Conservation (phyloP, 2,888 invertebrate genomes). For the Clepsis dumicolana region DNA sequence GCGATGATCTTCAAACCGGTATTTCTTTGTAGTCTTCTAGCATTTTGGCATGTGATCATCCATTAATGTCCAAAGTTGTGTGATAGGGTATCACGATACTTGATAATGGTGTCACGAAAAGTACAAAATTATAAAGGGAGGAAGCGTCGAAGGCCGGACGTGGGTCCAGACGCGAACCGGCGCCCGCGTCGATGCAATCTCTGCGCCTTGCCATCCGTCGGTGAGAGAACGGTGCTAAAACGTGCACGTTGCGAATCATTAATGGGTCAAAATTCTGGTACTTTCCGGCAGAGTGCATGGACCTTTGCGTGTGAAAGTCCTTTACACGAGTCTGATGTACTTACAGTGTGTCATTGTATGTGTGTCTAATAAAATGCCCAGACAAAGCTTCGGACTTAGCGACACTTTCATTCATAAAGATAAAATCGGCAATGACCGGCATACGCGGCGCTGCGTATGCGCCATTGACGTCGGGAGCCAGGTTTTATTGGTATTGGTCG, state of each 20-base stretch:
- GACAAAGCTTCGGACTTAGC: slow-evolving; percentile 37
- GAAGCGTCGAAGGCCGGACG: slow-evolving; percentile 76
- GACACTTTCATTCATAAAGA: slow-evolving; percentile 61
- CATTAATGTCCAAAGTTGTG: not conserved
- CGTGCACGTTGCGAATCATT: slow-evolving; percentile 68
- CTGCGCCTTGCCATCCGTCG: slow-evolving; percentile 57
- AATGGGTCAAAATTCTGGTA: slow-evolving; percentile 65
- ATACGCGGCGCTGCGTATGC: slow-evolving; percentile 62
- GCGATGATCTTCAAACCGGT: slow-evolving; percentile 45
- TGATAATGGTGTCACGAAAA: slow-evolving; percentile 40
- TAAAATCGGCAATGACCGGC: slow-evolving; percentile 60
- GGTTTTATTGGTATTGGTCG: slow-evolving; percentile 79
- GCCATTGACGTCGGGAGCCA: slow-evolving; percentile 61
- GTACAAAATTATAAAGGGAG: slow-evolving; percentile 67
- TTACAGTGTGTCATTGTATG: not conserved
- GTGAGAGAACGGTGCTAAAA: slow-evolving; percentile 73
- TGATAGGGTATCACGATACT: not conserved
- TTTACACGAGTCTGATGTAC: not conserved
- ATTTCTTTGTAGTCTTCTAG: slow-evolving; percentile 46
- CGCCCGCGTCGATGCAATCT: slow-evolving; percentile 77
- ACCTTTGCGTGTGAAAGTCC: slow-evolving; percentile 17
- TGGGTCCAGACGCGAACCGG: slow-evolving; percentile 64
- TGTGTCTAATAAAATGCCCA: slow-evolving; percentile 30
- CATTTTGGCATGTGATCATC: slow-evolving; percentile 21
- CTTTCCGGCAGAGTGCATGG: slow-evolving; percentile 34